Conservation (phyloP, 1,140 invertebrate genomes). For the Epicauta chinensis region DNA sequence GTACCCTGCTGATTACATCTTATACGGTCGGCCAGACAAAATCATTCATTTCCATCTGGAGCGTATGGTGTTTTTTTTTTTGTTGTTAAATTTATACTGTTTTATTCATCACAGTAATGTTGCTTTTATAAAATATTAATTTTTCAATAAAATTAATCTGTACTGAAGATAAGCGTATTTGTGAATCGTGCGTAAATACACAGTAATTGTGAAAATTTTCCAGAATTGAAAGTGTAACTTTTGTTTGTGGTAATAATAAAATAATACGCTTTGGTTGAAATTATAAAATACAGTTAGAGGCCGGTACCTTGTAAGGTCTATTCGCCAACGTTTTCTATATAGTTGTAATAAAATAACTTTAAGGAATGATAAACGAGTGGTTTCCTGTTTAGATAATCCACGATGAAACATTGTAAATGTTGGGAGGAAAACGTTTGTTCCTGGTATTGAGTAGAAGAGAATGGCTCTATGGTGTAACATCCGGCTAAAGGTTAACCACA, state of each 20-base stretch:
- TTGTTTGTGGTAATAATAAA: too few relatives aligned
- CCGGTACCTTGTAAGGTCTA: slow-evolving; percentile 23
- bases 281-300: slow-evolving; percentile 18
- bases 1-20: slow-evolving; percentile 13
- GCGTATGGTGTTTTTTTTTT: neutral
- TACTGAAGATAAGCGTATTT: too few relatives aligned
- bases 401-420: slow-evolving; percentile 3
- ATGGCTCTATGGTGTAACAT: neutral
- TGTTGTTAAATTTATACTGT: too few relatives aligned
- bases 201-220: too few relatives aligned
- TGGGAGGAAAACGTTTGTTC: slow-evolving; percentile 11
- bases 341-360: slow-evolving; percentile 23
- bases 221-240: too few relatives aligned
- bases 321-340: slow-evolving; percentile 20
- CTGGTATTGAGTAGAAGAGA: neutral
- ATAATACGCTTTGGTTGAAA: neutral
- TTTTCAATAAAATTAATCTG: too few relatives aligned
- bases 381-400: slow-evolving; percentile 24
- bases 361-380: slow-evolving; percentile 21
- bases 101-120: too few relatives aligned
- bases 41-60: slow-evolving; percentile 15
- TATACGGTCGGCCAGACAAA: slow-evolving; percentile 5
- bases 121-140: too few relatives aligned
- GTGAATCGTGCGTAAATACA: too few relatives aligned
- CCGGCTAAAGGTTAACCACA: slow-evolving; percentile 1